Evolutionary conservation across 2,888 invertebrate genomes (phyloP).

Genomic region (Beris morrisii): DNA sequence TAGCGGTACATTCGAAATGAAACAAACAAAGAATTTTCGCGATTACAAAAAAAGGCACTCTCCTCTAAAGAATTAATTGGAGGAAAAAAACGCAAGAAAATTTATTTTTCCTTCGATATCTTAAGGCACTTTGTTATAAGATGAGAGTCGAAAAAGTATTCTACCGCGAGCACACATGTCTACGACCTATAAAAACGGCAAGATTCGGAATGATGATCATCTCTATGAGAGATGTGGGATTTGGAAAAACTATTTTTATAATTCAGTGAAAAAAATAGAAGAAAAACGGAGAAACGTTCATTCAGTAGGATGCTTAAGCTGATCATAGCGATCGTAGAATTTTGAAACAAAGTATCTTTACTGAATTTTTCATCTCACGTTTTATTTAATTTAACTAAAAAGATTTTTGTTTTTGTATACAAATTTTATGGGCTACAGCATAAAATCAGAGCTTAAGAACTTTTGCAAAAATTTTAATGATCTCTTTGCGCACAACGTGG

Average conservation of each 20-base stretch:
- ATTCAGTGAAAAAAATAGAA: not conserved
- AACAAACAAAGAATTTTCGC: too few species aligned
- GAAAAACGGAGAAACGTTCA: constrained; percentile 6
- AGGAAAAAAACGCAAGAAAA: constrained; percentile 13
- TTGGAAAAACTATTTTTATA: constrained; percentile 32
- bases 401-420: too few species aligned
- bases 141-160: constrained; percentile 16
- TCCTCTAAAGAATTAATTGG: not conserved
- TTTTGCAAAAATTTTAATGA: too few species aligned
- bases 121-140: constrained; percentile 7
- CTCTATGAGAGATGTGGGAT: constrained; percentile 1
- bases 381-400: too few species aligned
- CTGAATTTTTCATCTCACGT: too few species aligned
- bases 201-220: constrained; percentile 5
- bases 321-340: not conserved
- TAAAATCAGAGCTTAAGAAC: too few species aligned
- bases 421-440: too few species aligned
- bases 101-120: constrained; percentile 8
- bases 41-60: too few species aligned
- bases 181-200: constrained; percentile 1
- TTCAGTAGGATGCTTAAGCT: constrained; percentile 14
- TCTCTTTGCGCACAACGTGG: too few species aligned
- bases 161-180: constrained; percentile 13
- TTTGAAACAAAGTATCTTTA: too few species aligned
- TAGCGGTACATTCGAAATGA: too few species aligned